Percentiles rank a stretch among this genome's conserved stretches.
phyloP scores from a whole-genome alignment of 37 sponge, comb jelly and placozoan genomes.

The Hormiphora californensis region DNA sequence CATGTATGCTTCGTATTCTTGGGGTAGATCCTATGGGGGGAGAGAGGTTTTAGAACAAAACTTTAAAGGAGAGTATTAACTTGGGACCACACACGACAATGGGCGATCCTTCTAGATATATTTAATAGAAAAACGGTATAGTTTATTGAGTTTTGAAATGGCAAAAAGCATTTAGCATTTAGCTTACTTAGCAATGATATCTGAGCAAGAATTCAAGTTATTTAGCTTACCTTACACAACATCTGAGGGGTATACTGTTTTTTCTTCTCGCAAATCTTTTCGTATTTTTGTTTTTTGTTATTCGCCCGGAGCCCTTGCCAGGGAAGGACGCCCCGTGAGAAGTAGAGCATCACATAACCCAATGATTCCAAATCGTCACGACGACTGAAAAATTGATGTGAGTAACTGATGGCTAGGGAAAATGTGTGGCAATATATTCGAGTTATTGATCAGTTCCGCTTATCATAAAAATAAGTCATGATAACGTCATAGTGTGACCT shows the following conservation, averaged over 20 bases:
- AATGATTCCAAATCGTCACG: constrained; percentile 31
- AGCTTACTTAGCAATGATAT: not conserved
- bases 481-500: too few species aligned
- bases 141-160: too few species aligned
- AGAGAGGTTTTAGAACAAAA: too few species aligned
- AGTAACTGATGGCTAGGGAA: too few species aligned
- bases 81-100: too few species aligned
- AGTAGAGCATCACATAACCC: constrained; percentile 48
- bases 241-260: constrained; percentile 44
- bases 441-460: too few species aligned
- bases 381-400: constrained; percentile 3
- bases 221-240: not conserved
- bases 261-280: constrained; percentile 45
- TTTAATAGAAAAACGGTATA: too few species aligned
- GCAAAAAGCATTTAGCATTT: not conserved
- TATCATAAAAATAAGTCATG: too few species aligned
- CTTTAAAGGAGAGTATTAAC: too few species aligned
- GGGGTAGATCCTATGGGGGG: not conserved
- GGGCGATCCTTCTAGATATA: too few species aligned
- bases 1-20: constrained; percentile 38
- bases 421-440: too few species aligned
- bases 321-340: not conserved
- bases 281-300: constrained; percentile 52
- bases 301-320: constrained; percentile 53
- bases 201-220: not conserved